Evolutionary conservation across 2,797 vertebrate genomes (phyloP).

Genomic region (Sarcophilus harrisii): DNA sequence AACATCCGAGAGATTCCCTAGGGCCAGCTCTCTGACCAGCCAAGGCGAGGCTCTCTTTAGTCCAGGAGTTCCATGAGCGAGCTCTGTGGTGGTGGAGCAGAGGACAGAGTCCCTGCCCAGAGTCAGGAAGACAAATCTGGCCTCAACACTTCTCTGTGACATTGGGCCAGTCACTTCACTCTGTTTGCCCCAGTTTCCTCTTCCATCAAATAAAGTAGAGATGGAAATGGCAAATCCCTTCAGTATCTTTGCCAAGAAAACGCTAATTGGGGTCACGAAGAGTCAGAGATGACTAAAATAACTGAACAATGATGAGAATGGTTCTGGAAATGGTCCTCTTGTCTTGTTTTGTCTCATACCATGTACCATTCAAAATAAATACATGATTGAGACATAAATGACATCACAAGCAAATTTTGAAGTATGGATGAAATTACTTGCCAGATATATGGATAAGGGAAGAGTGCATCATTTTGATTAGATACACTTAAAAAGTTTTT

Average conservation of each 20-base stretch:
- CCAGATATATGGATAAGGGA: not conserved
- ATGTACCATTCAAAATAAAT: not conserved
- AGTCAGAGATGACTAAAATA: not conserved
- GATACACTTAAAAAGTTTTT: not conserved
- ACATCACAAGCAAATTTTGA: not conserved
- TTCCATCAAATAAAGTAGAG: not conserved
- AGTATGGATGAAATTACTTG: not conserved
- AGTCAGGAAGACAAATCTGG: not conserved
- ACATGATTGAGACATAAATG: not conserved
- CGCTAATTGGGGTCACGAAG: not conserved
- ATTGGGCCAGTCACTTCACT: no score
- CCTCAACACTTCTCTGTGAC: not conserved
- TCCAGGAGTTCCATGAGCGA: not conserved
- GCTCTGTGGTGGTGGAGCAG: not conserved
- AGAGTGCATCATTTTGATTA: not conserved
- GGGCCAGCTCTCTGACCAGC: not conserved
- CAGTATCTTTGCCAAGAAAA: not conserved
- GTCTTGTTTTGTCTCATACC: not conserved
- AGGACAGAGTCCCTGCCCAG: not conserved
- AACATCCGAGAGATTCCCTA: not conserved
- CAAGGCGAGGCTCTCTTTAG: not conserved
- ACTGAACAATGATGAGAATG: not conserved
- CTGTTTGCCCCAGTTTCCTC: no score
- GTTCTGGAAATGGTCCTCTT: no score
- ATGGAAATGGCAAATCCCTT: not conserved